Evolutionary conservation across 2,113 vertebrate species (phyloP), one percentile per base, ranked within the genome.

Genomic region (Falco punctatus): DNA sequence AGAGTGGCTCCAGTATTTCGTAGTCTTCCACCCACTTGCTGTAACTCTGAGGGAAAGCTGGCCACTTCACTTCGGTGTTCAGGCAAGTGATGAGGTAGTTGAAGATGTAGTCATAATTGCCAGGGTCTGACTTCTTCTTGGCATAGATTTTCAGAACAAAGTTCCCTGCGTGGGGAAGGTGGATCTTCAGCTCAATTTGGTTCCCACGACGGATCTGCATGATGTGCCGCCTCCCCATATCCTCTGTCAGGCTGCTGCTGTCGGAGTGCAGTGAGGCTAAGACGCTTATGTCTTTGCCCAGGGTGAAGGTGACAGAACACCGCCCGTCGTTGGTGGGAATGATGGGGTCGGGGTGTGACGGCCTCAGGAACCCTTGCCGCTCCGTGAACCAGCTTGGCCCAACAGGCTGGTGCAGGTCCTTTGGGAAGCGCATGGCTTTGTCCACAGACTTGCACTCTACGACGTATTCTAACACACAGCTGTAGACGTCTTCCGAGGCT

Each of bases 361-460:
- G 98, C 81, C 94, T 96, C 65, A 95, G 44, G 86, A 99, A 98
- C 14, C 98, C 98, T 59, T 98, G 97, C n/a, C 94, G 96, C 96
- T 98, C 98, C 0, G 98, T 98, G 96, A 98, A 97, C 98, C 98
- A 98, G 95, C 98, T 98, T 4, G 98, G 98, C 13, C 98, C 98
- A 8, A 99, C 97, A 2, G 98, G 98, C 84, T 98, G 98, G 48
- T 94, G 92, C 35, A 99, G 96, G 20, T 97, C 98, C 2, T 92
- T 92, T 0, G 98, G 98, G 77, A 98, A 97, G 18, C 12, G 89
- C 80, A 82, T 66, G 10, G 81, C 94, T 35, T 38, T 35, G 92
- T 98, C 97, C 86, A 98, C 97, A 0, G 97, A 96, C 88, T 91
- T 81, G 46, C 98, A 99, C 78, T 98, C 95, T n/a, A 99, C 24